Conservation (phyloP, 2,797 vertebrate species). For the Rhynchonycteris naso region DNA sequence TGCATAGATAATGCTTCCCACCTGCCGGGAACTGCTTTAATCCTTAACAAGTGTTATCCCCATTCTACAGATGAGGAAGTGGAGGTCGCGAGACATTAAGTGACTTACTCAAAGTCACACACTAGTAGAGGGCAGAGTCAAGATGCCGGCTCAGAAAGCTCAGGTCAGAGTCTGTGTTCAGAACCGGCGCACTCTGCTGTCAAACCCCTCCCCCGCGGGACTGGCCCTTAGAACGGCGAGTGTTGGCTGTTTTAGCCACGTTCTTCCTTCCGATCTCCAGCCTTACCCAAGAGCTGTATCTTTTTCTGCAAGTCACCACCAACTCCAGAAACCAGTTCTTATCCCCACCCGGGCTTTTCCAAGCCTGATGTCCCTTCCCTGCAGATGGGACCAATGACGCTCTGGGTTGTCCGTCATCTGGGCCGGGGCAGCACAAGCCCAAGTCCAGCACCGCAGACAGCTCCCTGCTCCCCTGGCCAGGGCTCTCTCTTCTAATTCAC, state of each 20-base stretch:
- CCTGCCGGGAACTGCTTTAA: background rate
- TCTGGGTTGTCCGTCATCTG: background rate
- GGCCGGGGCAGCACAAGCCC: background rate
- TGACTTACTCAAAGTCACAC: background rate
- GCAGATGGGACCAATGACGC: background rate
- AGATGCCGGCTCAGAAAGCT: background rate
- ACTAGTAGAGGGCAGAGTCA: background rate
- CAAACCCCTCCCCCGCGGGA: background rate
- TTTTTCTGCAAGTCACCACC: background rate
- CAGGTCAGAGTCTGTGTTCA: background rate
- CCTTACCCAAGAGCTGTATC: background rate
- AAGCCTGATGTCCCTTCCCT: background rate
- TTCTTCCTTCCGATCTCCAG: background rate
- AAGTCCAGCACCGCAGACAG: background rate
- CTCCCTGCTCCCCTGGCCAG: no score
- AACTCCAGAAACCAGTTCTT: background rate
- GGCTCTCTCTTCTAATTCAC: background rate
- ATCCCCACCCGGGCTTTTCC: background rate
- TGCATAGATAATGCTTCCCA: background rate
- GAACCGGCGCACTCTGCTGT: background rate
- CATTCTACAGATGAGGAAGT: background rate
- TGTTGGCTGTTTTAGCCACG: fast-evolving
- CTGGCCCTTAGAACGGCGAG: background rate
- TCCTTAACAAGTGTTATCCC: no score
- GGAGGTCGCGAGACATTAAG: background rate